Base-by-base conservation (phyloP, 2,888 invertebrate genomes). In the Cryptocheilus praepositus region DNA sequence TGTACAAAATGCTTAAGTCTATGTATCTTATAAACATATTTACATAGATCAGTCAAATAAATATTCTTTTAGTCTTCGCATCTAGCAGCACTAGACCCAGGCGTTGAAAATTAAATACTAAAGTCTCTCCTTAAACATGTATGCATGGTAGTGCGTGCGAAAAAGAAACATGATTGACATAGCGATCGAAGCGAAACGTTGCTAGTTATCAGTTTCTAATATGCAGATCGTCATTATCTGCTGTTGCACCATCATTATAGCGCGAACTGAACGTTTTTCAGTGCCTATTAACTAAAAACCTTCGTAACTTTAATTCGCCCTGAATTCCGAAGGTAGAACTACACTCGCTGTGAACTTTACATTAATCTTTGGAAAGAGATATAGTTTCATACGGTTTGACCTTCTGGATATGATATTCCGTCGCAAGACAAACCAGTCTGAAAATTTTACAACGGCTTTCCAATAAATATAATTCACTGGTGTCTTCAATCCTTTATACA, bases 31-130 rank as follows among this genome's bases (percentile, higher is more conserved):
- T 82, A 67, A 82, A 83, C 82, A 82, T 83, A 85, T 85, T 80
- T 85, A 85, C 85, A 85, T 73, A 67, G 56, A 79, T 85, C 85
- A 85, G 85, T 85, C 83, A 83, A 85, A 85, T 84, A 83, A 85
- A 83, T 85, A 84, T 73, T 73, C 70, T 57, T 58, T 68, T 74
- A 71, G 67, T 73, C 64, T 67, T 67, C 62, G 46, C 59, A 53
- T 64, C 60, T 69, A 77, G 49, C 59, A 63, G 59, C 49, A 49
- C 65, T 55, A 61, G 49, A 46, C 55, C 8, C 44, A 61, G 60
- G 36, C 52, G 61, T 52, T 52, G 19, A 58, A 51, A 51, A 63
- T 36, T 56, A 64, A 52, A 64, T 52, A 51, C 22, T 64, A 21
- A 58, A 21, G 18, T 56, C 44, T 51, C 13, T 52, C 18, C 28